Evolutionary conservation across 1,140 invertebrate genomes (phyloP).

Genomic region (Cydia fagiglandana): DNA sequence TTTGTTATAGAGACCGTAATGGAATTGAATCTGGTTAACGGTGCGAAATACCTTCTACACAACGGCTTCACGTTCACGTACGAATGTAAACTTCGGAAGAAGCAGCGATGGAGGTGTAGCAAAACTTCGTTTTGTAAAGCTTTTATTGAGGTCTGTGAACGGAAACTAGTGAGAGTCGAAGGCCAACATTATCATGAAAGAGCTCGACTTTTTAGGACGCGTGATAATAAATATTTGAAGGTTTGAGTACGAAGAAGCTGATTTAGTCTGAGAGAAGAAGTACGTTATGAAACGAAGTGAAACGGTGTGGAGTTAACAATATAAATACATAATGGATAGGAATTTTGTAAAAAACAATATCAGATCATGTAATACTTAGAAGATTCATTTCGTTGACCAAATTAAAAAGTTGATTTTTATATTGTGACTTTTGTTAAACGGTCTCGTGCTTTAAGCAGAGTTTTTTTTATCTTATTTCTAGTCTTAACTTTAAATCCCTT

Average conservation of each 20-base stretch:
- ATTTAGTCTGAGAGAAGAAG: too few species aligned
- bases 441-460: neutral
- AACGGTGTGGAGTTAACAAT: neutral
- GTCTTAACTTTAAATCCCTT: neutral
- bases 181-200: slow-evolving; percentile 1
- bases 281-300: neutral
- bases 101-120: neutral
- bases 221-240: slow-evolving; percentile 13
- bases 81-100: neutral
- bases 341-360: too few species aligned
- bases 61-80: neutral
- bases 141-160: neutral
- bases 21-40: neutral
- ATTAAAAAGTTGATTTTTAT: too few species aligned
- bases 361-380: too few species aligned
- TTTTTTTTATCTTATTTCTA: too few species aligned
- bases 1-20: neutral
- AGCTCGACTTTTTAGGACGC: neutral
- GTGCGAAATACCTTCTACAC: neutral
- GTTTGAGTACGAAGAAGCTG: neutral
- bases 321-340: too few species aligned
- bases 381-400: too few species aligned
- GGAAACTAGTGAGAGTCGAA: neutral
- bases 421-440: neutral
- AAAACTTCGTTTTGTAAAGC: slow-evolving; percentile 8